These are phyloP conservation scores for Onychostruthus taczanowskii DNA, from an alignment of 2,113 vertebrate genomes.

Conservation along the genomic window DNA sequence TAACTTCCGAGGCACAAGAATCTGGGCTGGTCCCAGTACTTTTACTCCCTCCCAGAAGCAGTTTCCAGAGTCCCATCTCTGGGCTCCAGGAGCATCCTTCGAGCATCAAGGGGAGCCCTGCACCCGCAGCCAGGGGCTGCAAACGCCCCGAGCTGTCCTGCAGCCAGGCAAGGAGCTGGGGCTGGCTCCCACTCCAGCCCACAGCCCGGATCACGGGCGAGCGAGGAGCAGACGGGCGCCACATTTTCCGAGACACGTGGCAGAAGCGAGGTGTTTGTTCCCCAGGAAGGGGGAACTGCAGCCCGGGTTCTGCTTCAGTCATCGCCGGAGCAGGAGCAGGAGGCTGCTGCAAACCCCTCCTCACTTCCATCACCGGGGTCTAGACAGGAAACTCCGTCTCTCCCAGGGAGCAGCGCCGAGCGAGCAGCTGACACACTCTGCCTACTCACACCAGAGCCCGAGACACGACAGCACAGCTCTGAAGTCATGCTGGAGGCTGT, in stretches of 20 bases:
- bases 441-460: background rate
- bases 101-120: background rate
- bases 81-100: background rate
- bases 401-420: background rate
- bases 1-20: background rate
- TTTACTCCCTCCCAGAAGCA: background rate
- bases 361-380: background rate
- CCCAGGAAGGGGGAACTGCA: background rate
- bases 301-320: background rate
- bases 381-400: constrained; percentile 26
- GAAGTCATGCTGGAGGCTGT: background rate
- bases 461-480: background rate
- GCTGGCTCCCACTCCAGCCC: background rate
- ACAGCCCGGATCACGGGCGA: fast-evolving
- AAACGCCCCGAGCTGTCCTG: background rate
- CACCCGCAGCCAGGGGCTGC: fast-evolving
- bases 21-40: background rate
- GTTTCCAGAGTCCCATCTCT: background rate
- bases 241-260: background rate
- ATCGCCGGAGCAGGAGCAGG: background rate
- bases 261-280: background rate
- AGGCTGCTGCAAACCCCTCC: background rate
- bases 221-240: fast-evolving
- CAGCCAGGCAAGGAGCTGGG: background rate
- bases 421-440: background rate